phyloP scores from a whole-genome alignment of 2,113 vertebrate species.

The Cephalopterus ornatus region DNA sequence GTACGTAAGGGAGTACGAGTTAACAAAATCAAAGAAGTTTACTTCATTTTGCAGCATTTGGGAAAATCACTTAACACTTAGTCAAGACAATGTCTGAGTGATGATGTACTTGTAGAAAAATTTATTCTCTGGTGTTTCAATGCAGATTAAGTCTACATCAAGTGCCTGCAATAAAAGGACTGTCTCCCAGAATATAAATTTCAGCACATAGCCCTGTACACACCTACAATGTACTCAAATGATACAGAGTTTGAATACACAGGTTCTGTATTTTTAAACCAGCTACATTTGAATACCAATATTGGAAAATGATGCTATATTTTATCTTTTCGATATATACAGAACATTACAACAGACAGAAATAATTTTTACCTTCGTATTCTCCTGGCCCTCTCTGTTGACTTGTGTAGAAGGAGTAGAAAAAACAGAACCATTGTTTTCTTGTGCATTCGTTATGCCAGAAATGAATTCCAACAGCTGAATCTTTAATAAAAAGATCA shows the following conservation, averaged over 20 bases:
- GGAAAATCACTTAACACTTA: not conserved
- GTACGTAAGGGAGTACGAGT: not conserved
- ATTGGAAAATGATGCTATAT: not conserved
- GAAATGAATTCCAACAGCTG: conserved; percentile 84
- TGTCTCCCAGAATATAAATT: not conserved
- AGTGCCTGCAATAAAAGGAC: not conserved
- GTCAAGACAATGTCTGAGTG: not conserved
- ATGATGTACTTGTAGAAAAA: not conserved
- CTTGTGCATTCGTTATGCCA: conserved; percentile 44
- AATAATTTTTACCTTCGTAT: conserved; percentile 64
- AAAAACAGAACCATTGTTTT: not conserved
- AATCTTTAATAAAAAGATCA: conserved; percentile 66
- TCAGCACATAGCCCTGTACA: not conserved
- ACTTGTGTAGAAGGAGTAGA: conserved; percentile 62
- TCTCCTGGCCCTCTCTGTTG: conserved; percentile 3
- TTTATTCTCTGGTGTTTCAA: not conserved
- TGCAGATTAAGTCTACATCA: not conserved
- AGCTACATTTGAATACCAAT: not conserved
- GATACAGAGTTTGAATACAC: not conserved
- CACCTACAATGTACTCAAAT: not conserved
- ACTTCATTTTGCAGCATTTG: not conserved
- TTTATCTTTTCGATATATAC: not conserved
- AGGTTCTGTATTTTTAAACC: not conserved
- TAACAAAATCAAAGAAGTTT: not conserved
- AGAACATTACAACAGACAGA: not conserved